Evolutionary conservation across 1,140 invertebrate species (phyloP).

Genomic region (Euborellia annulipes): DNA sequence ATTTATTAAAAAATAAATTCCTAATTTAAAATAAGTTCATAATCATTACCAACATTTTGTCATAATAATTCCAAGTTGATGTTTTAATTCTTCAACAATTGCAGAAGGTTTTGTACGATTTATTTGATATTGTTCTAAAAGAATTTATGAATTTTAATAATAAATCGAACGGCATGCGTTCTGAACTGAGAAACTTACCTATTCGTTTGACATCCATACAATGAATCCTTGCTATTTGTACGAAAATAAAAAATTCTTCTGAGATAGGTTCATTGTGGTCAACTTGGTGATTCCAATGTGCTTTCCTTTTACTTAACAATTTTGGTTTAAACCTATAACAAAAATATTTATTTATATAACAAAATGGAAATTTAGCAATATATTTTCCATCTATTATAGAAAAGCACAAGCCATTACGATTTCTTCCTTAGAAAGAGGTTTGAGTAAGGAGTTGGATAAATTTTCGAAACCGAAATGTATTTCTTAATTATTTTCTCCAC

Average conservation of each 20-base stretch:
- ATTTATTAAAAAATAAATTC: background rate
- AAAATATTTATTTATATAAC: conserved; percentile 4
- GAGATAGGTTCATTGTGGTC: background rate
- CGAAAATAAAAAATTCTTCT: conserved; percentile 18
- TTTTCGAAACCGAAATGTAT: too few relatives aligned
- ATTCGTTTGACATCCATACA: too few relatives aligned
- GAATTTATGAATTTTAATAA: too few relatives aligned
- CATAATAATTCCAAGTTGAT: conserved; percentile 5
- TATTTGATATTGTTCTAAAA: too few relatives aligned
- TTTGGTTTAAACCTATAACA: conserved; percentile 17
- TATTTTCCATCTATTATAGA: too few relatives aligned
- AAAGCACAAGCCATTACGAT: too few relatives aligned
- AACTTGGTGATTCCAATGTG: background rate
- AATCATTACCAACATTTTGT: background rate
- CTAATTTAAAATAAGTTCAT: background rate
- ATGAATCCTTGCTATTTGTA: conserved; percentile 17
- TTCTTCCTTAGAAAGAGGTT: too few relatives aligned
- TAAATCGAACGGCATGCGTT: too few relatives aligned
- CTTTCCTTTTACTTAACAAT: conserved; percentile 3
- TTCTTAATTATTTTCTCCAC: too few relatives aligned
- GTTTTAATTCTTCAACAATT: conserved; percentile 11
- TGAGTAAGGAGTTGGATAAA: too few relatives aligned
- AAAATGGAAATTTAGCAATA: too few relatives aligned
- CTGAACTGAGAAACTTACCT: too few relatives aligned
- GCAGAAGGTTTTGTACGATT: conserved; percentile 6